These are phyloP conservation scores for Atractosteus spatula DNA, from an alignment of 2,113 vertebrate genomes.

Conservation along the genomic window DNA sequence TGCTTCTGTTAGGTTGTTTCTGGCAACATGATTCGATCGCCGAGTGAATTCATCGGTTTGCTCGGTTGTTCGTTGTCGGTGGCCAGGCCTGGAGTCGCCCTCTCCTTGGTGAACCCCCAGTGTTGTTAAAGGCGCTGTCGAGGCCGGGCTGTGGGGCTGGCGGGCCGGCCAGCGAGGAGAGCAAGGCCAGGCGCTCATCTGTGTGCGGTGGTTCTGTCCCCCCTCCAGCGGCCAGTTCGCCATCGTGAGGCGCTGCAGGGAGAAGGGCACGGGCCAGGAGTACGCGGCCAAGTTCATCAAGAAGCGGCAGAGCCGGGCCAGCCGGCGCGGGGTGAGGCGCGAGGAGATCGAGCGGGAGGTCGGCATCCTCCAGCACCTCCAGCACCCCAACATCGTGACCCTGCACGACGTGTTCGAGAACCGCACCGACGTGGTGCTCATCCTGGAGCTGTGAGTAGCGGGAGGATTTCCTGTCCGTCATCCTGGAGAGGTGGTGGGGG, in stretches of 20 bases:
- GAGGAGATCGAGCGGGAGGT: slow-evolving; percentile 93
- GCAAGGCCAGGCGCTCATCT: too few relatives aligned
- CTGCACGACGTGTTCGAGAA: slow-evolving; percentile 92
- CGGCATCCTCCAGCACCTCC: slow-evolving; percentile 82
- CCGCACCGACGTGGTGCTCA: slow-evolving; percentile 89
- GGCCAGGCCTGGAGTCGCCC: too few relatives aligned
- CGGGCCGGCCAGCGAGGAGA: too few relatives aligned
- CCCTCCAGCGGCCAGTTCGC: slow-evolving; percentile 89
- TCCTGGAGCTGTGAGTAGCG: slow-evolving; percentile 92
- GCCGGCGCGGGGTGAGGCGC: slow-evolving; percentile 80
- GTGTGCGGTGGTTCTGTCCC: neutral
- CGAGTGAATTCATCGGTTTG: too few relatives aligned
- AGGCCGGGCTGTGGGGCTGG: too few relatives aligned
- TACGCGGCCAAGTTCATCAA: slow-evolving; percentile 96
- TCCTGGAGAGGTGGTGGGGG: neutral
- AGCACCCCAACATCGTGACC: slow-evolving; percentile 82
- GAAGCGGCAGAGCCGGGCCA: slow-evolving; percentile 82
- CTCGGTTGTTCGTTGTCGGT: too few relatives aligned
- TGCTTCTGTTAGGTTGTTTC: too few relatives aligned
- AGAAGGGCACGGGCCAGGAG: slow-evolving; percentile 74
- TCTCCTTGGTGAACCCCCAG: too few relatives aligned
- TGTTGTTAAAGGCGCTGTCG: too few relatives aligned
- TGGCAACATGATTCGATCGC: too few relatives aligned
- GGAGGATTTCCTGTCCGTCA: neutral
- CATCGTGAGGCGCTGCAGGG: slow-evolving; percentile 84